These are phyloP conservation scores for Takifugu rubripes DNA, from an alignment of 2,797 vertebrate genomes.

Conservation along the genomic window DNA sequence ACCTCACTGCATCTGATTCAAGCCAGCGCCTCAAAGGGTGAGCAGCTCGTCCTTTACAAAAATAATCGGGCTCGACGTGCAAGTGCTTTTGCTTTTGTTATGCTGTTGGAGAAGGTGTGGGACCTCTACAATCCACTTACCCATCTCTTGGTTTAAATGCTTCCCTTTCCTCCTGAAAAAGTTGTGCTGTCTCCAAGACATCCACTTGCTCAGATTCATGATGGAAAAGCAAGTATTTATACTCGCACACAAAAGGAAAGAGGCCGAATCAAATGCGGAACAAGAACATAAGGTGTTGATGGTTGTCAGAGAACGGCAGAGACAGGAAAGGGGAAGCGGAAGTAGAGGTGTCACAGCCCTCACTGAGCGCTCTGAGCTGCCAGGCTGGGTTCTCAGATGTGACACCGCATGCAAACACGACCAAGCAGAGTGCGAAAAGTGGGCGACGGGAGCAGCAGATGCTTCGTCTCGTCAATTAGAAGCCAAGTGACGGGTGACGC, in stretches of 20 bases:
- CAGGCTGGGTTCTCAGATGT: slow-evolving; percentile 17
- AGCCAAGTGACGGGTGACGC: slow-evolving; percentile 29
- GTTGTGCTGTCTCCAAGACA: slow-evolving; percentile 66
- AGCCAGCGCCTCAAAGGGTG: no score
- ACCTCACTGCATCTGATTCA: not conserved
- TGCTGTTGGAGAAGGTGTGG: no score
- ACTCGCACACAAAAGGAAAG: not conserved
- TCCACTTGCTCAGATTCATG: slow-evolving; percentile 76
- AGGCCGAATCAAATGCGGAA: slow-evolving; percentile 51
- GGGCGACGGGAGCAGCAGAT: slow-evolving; percentile 21
- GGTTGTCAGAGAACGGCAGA: slow-evolving; percentile 16
- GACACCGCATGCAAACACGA: slow-evolving; percentile 9
- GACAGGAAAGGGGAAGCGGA: slow-evolving; percentile 52
- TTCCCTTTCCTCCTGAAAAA: slow-evolving; percentile 66
- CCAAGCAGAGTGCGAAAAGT: slow-evolving; percentile 17
- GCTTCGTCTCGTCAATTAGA: slow-evolving; percentile 15
- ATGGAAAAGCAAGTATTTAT: slow-evolving; percentile 4
- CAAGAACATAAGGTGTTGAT: slow-evolving; percentile 52
- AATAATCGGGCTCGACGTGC: no score
- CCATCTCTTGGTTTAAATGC: slow-evolving; percentile 43
- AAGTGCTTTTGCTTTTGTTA: no score
- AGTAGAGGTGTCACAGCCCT: slow-evolving; percentile 49
- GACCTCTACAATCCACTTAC: slow-evolving; percentile 56
- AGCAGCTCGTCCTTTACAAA: no score
- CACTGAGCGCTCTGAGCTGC: slow-evolving; percentile 21